A percentile compares a stretch with the other conserved stretches of the same genome.
Conservation (phyloP, 2,797 vertebrate genomes). For the Chaunax sp. region DNA sequence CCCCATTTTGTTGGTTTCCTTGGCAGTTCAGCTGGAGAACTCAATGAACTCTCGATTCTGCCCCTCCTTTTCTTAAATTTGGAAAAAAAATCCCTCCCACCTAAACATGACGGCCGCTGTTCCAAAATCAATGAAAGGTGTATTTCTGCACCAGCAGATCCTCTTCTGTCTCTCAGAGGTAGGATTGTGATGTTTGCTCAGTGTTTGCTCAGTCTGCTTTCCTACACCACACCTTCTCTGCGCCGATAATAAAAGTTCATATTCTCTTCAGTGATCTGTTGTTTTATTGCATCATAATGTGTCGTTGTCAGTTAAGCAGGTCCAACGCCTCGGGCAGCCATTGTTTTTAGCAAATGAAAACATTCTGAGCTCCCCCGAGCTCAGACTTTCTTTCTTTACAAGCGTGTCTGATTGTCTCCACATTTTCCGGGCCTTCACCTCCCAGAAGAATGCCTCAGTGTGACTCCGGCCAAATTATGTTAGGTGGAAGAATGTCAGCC, state of each 20-base stretch:
- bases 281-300: slow-evolving; percentile 43
- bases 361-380: slow-evolving; percentile 33
- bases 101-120: slow-evolving; percentile 51
- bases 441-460: slow-evolving; percentile 54
- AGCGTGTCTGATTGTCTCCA: slow-evolving; percentile 72
- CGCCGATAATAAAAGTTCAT: slow-evolving; percentile 20
- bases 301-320: slow-evolving; percentile 43
- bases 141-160: slow-evolving; percentile 26
- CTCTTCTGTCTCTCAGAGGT: slow-evolving; percentile 9
- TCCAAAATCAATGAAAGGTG: slow-evolving; percentile 53
- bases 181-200: slow-evolving; percentile 27
- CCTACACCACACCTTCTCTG: background rate
- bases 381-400: slow-evolving; percentile 48
- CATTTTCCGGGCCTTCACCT: slow-evolving; percentile 61
- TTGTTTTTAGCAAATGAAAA: slow-evolving; percentile 37
- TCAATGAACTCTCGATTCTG: slow-evolving; percentile 60
- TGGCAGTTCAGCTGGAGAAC: slow-evolving; percentile 66
- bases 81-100: slow-evolving; percentile 50
- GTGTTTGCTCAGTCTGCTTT: slow-evolving; percentile 21
- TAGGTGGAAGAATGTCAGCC: slow-evolving; percentile 60
- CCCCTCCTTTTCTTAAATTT: slow-evolving; percentile 46
- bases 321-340: slow-evolving; percentile 35
- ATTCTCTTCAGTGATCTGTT: slow-evolving; percentile 24
- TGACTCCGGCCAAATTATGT: slow-evolving; percentile 50
- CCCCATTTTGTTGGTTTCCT: slow-evolving; percentile 66